Evolutionary conservation across 2,888 invertebrate species (phyloP), one percentile per base, ranked within the genome.

Genomic region (Eurytoma californica): DNA sequence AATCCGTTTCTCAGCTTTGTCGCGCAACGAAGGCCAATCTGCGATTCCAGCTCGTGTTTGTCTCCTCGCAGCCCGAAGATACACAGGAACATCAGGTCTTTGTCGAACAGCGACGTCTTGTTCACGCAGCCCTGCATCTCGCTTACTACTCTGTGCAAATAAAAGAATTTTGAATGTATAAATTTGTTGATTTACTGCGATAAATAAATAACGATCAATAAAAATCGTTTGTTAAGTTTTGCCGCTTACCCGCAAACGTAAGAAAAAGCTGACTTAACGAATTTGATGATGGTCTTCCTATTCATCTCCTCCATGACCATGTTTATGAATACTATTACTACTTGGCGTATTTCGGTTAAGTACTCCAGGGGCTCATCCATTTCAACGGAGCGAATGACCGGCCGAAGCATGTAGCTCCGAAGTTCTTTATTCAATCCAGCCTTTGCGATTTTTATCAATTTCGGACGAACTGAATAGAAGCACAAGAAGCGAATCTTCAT

Each of bases 21-120:
- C 0, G 94, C 94, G 85, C 94, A 95, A 58, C 92, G 91, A 20
- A 95, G 85, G 0, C 94, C 95, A 53, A 93, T 92, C 80, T 94
- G 93, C 28, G 94, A 93, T 85, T 95, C 95, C 72, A 93, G 91
- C 83, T 94, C 94, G 82, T 94, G 93, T 85, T 94, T 95, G 77
- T 93, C 92, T 0, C 95, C 95, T 67, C 94, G 92, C n/a, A 95
- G 88, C 0, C 95, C 95, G 86, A 95, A 95, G 39, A 95, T 92
- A 0, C 94, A 92, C 9, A 95, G 91, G 85, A 95, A 94, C 91
- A 95, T 94, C 84, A 95, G 91, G 83, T 95, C 95, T 90, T 95
- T 94, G 86, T 94, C 94, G 85, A 94, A 94, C 85, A 94, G 91
- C 0, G 93, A 94, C 3, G 94, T 92, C 86, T 94, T 94, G 85